A percentile compares a stretch with the other conserved stretches of the same genome.
Evolutionary conservation across 2,113 vertebrate genomes (phyloP).

Genomic region (Microcebus tavaratra): DNA sequence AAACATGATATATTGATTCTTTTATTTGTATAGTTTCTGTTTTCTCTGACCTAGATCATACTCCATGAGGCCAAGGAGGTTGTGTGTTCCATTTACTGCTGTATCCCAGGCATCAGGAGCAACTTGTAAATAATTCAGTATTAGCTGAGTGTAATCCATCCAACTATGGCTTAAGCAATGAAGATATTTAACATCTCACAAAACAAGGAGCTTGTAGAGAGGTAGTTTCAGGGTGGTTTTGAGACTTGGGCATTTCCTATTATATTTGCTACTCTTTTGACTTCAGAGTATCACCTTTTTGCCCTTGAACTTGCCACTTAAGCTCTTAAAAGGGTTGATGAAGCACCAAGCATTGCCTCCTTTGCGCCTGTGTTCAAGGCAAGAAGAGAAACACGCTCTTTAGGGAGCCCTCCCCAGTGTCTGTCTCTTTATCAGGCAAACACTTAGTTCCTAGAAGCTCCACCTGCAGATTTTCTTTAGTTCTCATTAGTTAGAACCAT

Average conservation of each 20-base stretch:
- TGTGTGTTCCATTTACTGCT: neutral
- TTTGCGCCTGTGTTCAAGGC: neutral
- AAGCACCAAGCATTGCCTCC: neutral
- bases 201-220: neutral
- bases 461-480: neutral
- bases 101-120: neutral
- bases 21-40: neutral
- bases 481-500: neutral
- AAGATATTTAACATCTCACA: slow-evolving; percentile 1
- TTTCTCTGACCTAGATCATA: neutral
- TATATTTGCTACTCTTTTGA: neutral
- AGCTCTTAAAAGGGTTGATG: neutral
- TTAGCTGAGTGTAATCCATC: neutral
- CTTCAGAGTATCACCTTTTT: neutral
- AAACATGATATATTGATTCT: neutral
- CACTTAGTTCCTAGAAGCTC: neutral
- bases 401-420: neutral
- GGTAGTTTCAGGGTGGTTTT: neutral
- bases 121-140: slow-evolving; percentile 36
- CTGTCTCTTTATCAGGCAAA: neutral
- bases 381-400: neutral
- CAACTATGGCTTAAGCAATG: neutral
- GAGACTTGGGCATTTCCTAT: neutral
- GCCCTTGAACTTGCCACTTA: neutral
- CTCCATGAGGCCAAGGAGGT: neutral